Conservation (phyloP, 2,113 vertebrate species). For the Syngnathus typhle region DNA sequence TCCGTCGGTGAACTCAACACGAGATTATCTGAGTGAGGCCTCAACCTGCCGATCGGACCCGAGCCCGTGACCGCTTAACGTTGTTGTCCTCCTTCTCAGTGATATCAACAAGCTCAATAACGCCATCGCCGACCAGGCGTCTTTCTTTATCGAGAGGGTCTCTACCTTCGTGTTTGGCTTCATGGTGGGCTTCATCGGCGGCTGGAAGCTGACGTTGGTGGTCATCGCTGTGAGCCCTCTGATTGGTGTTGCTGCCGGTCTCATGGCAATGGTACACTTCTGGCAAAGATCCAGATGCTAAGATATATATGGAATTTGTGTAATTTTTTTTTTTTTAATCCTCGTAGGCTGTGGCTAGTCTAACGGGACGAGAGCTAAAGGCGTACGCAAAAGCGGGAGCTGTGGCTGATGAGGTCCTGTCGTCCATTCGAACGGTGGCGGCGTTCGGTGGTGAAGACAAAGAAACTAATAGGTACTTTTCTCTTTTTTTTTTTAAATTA, state of each 20-base stretch:
- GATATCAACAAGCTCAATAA: slow-evolving; percentile 75
- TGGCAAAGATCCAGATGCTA: background rate
- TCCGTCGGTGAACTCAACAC: slow-evolving; percentile 75
- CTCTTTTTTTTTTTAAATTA: background rate
- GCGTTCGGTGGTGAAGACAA: slow-evolving; percentile 74
- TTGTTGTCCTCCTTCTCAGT: slow-evolving; percentile 36
- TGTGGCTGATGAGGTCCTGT: slow-evolving; percentile 73
- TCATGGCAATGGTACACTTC: slow-evolving; percentile 68
- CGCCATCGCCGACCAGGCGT: slow-evolving; percentile 72
- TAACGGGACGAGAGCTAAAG: slow-evolving; percentile 64
- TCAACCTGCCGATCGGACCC: background rate
- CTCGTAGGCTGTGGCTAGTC: slow-evolving; percentile 59
- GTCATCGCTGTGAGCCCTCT: slow-evolving; percentile 72
- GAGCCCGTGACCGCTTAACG: background rate
- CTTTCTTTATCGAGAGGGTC: slow-evolving; percentile 71
- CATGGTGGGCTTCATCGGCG: slow-evolving; percentile 71
- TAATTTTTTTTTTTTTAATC: background rate
- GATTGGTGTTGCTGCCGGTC: slow-evolving; percentile 67
- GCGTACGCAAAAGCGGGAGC: slow-evolving; percentile 74
- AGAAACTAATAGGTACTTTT: slow-evolving; percentile 63
- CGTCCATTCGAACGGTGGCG: slow-evolving; percentile 70
- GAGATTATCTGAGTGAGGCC: slow-evolving; percentile 70
- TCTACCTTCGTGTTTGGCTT: slow-evolving; percentile 72
- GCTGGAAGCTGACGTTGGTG: slow-evolving; percentile 76
- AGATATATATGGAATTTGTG: no score